Conservation (phyloP, 2,113 vertebrate species). For the Labeo catla region DNA sequence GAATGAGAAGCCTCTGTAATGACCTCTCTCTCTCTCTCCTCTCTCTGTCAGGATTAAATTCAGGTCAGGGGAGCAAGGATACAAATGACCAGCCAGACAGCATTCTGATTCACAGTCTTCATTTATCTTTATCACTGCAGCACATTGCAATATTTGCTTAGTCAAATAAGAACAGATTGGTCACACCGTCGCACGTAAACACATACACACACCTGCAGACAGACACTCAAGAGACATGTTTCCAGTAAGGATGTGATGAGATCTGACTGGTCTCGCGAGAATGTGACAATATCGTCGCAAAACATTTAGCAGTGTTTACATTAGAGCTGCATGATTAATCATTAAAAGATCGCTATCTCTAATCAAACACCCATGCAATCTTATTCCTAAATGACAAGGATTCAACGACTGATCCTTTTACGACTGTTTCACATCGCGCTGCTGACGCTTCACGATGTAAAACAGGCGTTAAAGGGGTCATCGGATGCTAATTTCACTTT, state of each 20-base stretch:
- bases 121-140: constrained; percentile 51
- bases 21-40: constrained; percentile 33
- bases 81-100: constrained; percentile 52
- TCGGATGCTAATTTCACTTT: too few species aligned
- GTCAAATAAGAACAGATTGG: constrained; percentile 28
- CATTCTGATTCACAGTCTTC: constrained; percentile 46
- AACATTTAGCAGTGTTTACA: too few species aligned
- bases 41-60: constrained; percentile 47
- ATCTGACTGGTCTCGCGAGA: too few species aligned
- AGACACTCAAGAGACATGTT: constrained; percentile 7
- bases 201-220: constrained; percentile 44
- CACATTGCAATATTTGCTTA: constrained; percentile 50
- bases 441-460: too few species aligned
- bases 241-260: background rate
- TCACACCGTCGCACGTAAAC: constrained; percentile 45
- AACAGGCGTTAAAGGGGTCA: too few species aligned
- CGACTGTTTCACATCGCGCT: too few species aligned
- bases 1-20: constrained; percentile 29
- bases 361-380: too few species aligned
- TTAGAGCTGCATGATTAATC: too few species aligned
- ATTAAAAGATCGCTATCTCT: too few species aligned
- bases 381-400: too few species aligned
- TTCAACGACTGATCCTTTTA: too few species aligned
- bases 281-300: too few species aligned
- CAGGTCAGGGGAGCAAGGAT: constrained; percentile 46